Evolutionary conservation across 2,113 vertebrate species (phyloP).

Genomic region (Pollimyrus isidori): DNA sequence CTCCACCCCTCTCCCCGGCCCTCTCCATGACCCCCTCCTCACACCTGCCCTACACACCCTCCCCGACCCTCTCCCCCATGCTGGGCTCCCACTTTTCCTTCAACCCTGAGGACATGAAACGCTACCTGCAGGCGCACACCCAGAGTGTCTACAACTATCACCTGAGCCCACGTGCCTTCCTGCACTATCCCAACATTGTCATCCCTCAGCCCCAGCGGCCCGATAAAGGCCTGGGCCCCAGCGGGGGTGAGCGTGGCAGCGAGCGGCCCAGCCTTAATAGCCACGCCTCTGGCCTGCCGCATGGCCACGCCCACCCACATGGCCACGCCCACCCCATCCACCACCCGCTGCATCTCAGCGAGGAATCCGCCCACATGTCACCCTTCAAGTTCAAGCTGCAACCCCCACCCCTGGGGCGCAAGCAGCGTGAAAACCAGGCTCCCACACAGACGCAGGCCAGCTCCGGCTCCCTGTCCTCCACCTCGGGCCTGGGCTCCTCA

Average conservation of each 20-base stretch:
- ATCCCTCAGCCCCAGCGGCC: conserved; percentile 78
- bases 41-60: conserved; percentile 81
- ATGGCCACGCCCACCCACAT: conserved; percentile 48
- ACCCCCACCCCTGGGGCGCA: conserved; percentile 74
- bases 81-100: conserved; percentile 83
- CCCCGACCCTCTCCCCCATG: conserved; percentile 82
- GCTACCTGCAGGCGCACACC: conserved; percentile 84
- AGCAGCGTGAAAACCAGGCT: conserved; percentile 63
- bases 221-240: conserved; percentile 43
- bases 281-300: conserved; percentile 37
- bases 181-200: conserved; percentile 80
- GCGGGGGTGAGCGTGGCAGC: conserved; percentile 40
- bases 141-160: conserved; percentile 89
- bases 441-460: conserved; percentile 41
- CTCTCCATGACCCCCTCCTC: conserved; percentile 76
- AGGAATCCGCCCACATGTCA: conserved; percentile 61
- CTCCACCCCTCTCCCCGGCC: conserved; percentile 75
- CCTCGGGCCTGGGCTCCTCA: conserved; percentile 61
- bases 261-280: conserved; percentile 28
- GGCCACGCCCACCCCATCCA: conserved; percentile 50
- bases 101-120: conserved; percentile 86
- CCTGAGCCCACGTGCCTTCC: conserved; percentile 81
- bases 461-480: conserved; percentile 54
- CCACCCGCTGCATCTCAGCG: conserved; percentile 54
- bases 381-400: conserved; percentile 89